Conservation (phyloP, 2,888 invertebrate species). For the Eubasilissa splendida region DNA sequence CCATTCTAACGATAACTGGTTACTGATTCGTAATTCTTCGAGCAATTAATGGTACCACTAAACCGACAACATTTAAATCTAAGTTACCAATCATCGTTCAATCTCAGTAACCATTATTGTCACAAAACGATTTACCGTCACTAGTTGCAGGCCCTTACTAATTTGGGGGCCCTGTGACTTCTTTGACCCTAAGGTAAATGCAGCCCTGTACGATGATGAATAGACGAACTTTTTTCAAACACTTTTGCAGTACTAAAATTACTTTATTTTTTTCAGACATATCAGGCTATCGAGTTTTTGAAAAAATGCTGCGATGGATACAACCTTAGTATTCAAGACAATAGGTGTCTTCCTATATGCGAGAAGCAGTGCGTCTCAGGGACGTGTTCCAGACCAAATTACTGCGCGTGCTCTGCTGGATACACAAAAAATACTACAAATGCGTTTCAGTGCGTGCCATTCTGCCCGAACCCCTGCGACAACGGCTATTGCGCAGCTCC, state of each 20-base stretch:
- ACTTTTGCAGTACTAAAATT: background rate
- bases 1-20: no score
- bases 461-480: slow-evolving; percentile 57
- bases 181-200: no score
- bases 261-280: slow-evolving; percentile 22
- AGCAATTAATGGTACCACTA: no score
- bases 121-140: no score
- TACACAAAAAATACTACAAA: slow-evolving; percentile 54
- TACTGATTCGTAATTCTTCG: no score
- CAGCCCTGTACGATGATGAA: no score
- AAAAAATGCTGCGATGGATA: slow-evolving; percentile 26
- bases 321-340: background rate
- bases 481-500: slow-evolving; percentile 60
- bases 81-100: no score
- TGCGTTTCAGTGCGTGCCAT: slow-evolving; percentile 55
- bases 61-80: no score
- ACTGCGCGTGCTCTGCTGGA: slow-evolving; percentile 60
- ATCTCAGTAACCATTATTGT: no score
- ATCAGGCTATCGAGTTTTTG: background rate
- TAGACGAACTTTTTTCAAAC: no score
- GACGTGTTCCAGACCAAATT: slow-evolving; percentile 60
- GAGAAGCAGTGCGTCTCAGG: slow-evolving; percentile 62
- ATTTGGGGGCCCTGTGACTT: no score
- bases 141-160: no score
- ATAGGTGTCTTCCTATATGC: slow-evolving; percentile 55